Base-by-base conservation (phyloP, 1,140 invertebrate species). In the Nephotettix cincticeps region DNA sequence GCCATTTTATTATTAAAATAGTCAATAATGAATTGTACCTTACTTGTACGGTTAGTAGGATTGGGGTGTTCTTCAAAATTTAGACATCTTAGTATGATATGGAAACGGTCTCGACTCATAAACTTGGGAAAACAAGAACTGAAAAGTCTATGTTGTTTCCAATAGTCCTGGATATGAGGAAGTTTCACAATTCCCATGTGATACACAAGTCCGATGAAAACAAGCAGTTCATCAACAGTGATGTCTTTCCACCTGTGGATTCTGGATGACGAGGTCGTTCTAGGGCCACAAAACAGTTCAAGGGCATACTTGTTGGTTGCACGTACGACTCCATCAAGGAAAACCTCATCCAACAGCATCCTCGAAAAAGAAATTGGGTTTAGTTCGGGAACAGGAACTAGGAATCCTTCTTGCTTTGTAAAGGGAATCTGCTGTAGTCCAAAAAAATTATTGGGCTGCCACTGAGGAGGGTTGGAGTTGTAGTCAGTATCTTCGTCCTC, bases 21-120 rank as follows among this genome's bases (percentile, higher is more conserved):
- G 30, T 68, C 66, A 47, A 68, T 17, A 51, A 25, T 17, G 13
- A 23, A 45, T 21, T 25, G 14, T 27, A 30, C 23, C 17, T 47
- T 51, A 14, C 23, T 3, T 25, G 25, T 11, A 11, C 28, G 43
- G 9, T 68, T 13, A n/a, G 17, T 13, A 9, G 66, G 64, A 65
- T 32, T 11, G 17, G 56, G n/a, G n/a, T n/a, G n/a, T n/a, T n/a
- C n/a, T n/a, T 56, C 58, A 65, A 71, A 64, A 28, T 71, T 29
- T 21, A 71, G 29, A 19, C 29, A 32, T 28, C 21, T 28, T 9
- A 71, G 27, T 21, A 71, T 71, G 21, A 2, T 19, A 4, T 43
- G 19, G 29, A 71, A 71, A 3, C 69, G 30, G 43, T 72, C 71
- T 43, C 71, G 68, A 4, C 45, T 21, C 71, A 72, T 72, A 36